Evolutionary conservation across 1,140 invertebrate species (phyloP).

Genomic region (Aplysia californica): DNA sequence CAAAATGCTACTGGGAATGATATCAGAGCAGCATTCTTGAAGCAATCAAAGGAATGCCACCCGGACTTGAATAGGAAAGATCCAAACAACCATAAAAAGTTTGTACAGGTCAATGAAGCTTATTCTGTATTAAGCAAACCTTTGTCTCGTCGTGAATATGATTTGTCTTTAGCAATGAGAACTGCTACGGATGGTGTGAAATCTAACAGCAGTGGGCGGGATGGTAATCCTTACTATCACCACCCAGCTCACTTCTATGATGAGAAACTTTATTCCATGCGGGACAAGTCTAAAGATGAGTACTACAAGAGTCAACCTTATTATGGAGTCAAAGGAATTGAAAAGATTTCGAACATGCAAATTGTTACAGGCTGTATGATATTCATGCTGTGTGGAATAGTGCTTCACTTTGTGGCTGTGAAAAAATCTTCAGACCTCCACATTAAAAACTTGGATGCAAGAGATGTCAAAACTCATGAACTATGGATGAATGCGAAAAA

Average conservation of each 20-base stretch:
- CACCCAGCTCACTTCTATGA: neutral
- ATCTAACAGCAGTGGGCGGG: neutral
- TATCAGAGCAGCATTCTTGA: conserved; percentile 8
- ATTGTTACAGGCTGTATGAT: neutral
- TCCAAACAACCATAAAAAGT: conserved; percentile 8
- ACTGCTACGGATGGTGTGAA: too few relatives aligned
- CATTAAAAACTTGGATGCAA: neutral
- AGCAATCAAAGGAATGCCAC: conserved; percentile 23
- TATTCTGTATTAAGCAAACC: conserved; percentile 13
- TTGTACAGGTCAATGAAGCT: conserved; percentile 15
- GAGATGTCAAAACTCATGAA: neutral
- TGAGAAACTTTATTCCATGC: neutral
- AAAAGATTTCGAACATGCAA: neutral
- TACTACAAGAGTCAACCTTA: neutral
- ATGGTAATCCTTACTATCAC: neutral
- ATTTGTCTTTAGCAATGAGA: neutral
- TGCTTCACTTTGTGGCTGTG: neutral
- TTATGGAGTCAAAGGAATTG: neutral
- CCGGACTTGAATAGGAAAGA: conserved; percentile 10
- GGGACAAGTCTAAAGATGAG: neutral
- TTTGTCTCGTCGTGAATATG: neutral
- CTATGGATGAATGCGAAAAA: neutral
- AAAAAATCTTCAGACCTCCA: neutral
- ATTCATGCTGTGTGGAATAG: neutral
- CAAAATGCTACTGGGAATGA: conserved; percentile 2